phyloP scores from a whole-genome alignment of 2,888 invertebrate genomes.

The Drosophila subquinaria region DNA sequence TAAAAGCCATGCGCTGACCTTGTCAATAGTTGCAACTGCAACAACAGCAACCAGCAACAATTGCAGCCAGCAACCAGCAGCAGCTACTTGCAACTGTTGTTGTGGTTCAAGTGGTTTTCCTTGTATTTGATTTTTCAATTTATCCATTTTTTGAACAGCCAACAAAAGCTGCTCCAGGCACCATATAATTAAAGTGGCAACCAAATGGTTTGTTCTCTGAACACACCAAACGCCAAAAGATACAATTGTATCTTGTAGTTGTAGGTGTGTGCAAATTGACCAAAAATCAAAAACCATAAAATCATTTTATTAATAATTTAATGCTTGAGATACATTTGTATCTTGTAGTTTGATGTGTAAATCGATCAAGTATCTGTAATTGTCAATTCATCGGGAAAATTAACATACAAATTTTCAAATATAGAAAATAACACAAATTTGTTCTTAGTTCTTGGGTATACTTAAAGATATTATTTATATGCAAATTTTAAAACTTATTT shows the following conservation, averaged over 20 bases:
- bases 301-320: too few species aligned
- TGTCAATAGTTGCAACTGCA: constrained; percentile 56
- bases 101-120: constrained; percentile 82
- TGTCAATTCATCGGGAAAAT: too few species aligned
- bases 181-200: constrained; percentile 63
- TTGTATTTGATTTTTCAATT: constrained; percentile 83
- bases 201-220: constrained; percentile 3
- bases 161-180: constrained; percentile 8
- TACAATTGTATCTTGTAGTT: too few species aligned
- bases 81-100: constrained; percentile 42
- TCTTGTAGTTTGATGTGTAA: too few species aligned
- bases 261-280: too few species aligned
- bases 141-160: constrained; percentile 43
- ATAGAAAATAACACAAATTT: too few species aligned
- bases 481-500: too few species aligned
- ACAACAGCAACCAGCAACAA: constrained; percentile 10
- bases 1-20: constrained; percentile 75
- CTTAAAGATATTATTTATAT: too few species aligned
- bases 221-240: constrained; percentile 16
- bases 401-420: background rate
- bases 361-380: too few species aligned
- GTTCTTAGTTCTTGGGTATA: too few species aligned
- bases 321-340: too few species aligned
- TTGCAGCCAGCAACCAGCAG: constrained; percentile 19
- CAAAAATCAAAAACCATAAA: too few species aligned